A percentile compares a stretch with the other conserved stretches of the same genome.
Evolutionary conservation across 2,888 invertebrate species (phyloP).

Genomic region (Phania funesta): DNA sequence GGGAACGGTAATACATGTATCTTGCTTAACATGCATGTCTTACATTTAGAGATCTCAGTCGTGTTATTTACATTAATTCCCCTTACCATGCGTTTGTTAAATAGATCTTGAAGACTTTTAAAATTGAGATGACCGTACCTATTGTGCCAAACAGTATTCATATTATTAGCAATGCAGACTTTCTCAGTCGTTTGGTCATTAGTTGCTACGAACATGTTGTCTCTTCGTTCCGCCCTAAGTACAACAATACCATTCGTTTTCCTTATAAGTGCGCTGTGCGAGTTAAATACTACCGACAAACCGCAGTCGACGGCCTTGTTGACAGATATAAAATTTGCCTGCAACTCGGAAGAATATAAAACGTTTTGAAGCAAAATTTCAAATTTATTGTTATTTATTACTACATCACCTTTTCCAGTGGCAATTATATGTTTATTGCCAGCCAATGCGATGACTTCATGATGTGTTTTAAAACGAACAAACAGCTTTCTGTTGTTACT

Average conservation of each 20-base stretch:
- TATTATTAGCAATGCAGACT: slow-evolving; percentile 12
- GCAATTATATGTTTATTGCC: slow-evolving; percentile 8
- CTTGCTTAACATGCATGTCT: slow-evolving; percentile 19
- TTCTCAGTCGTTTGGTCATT: neutral
- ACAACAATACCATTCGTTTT: neutral
- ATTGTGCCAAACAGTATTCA: neutral
- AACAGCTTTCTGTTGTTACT: neutral
- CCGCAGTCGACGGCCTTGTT: neutral
- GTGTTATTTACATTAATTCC: slow-evolving; percentile 1
- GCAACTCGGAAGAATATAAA: too few relatives aligned
- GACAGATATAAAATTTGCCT: too few relatives aligned
- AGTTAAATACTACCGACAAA: neutral
- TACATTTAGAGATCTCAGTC: neutral
- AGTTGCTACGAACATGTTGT: slow-evolving; percentile 30
- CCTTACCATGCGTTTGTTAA: slow-evolving; percentile 37
- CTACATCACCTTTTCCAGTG: slow-evolving; percentile 19
- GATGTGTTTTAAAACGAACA: neutral
- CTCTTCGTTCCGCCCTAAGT: slow-evolving; percentile 4
- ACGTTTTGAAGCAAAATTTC: slow-evolving; percentile 23
- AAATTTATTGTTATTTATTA: neutral
- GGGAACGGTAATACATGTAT: slow-evolving; percentile 25
- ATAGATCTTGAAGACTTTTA: slow-evolving; percentile 17
- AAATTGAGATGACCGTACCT: slow-evolving; percentile 48
- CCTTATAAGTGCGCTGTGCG: neutral
- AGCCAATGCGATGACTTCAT: slow-evolving; percentile 14